Evolutionary conservation across 2,113 vertebrate genomes (phyloP), one percentile per base, ranked within the genome.

Genomic region (Irena cyanogastra): DNA sequence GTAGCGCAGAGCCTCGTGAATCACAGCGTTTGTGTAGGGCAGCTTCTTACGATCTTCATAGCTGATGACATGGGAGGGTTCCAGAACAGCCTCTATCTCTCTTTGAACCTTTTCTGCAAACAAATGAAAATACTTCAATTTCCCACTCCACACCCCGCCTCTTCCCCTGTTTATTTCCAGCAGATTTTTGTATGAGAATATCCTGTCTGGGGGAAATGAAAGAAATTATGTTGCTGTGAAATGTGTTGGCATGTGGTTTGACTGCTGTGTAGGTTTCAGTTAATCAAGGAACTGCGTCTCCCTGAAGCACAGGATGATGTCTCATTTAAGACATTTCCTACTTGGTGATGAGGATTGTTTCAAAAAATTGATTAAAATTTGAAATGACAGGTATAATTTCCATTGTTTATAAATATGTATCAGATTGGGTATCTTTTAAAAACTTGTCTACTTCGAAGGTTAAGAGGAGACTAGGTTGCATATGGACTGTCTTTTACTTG

Each of bases 1-100:
- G 82, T 95, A 93, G 17, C 90, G 92, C 89, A 97, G 21, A 13
- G 83, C 97, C 74, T 97, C 97, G 0, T 97, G 97, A 14, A 98
- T 96, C 42, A 98, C 95, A 0, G 97, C 96, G 0, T 93, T 95
- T 6, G 96, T 98, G 33, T 97, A 98, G 2, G 97, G 97, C 83
- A 98, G 79, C 24, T 18, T 87, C 44, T 96, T 92, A 2, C 75
- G 82, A 31, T 98, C 98, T 18, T 97, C 66, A 0, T 97, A 97
- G 89, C 72, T 60, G 93, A 98, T 49, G 13, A 57, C 33, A 0
- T 72, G 70, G 66, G 87, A 95, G 26, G 93, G 50, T 5, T 96
- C 93, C 91, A 97, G 71, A 44, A 80, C 94, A 17, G 54, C 5
- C 1, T 97, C 94, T 75, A 98, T 91, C 74, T 97, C 98, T 65